These are phyloP conservation scores for Macrobrachium rosenbergii DNA, from an alignment of 1,140 invertebrate genomes.

Conservation along the genomic window DNA sequence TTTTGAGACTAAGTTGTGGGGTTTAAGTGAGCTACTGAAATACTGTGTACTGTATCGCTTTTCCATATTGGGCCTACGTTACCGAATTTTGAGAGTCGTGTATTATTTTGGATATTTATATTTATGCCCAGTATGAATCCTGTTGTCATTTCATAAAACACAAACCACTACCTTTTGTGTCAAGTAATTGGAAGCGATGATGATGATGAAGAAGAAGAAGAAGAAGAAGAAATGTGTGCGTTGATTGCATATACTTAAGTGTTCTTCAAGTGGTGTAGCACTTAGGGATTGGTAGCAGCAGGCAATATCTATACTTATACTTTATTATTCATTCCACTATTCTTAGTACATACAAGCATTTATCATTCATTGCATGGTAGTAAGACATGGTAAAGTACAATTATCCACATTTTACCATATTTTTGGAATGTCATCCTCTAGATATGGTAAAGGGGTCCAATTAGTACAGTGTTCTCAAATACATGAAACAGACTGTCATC, in stretches of 20 bases:
- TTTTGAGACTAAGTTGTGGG: too few relatives aligned
- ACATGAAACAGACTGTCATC: too few relatives aligned
- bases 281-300: conserved; percentile 9
- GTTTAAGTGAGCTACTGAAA: too few relatives aligned
- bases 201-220: too few relatives aligned
- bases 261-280: conserved; percentile 12
- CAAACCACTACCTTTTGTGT: too few relatives aligned
- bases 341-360: conserved; percentile 35
- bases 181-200: too few relatives aligned
- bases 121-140: too few relatives aligned
- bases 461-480: background rate
- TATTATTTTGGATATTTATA: too few relatives aligned
- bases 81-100: too few relatives aligned
- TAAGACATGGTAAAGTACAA: conserved; percentile 34
- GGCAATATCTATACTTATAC: background rate
- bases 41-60: too few relatives aligned
- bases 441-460: background rate
- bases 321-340: conserved; percentile 43
- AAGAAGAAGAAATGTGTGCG: background rate
- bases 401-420: background rate
- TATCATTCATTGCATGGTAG: conserved; percentile 43
- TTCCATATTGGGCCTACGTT: too few relatives aligned
- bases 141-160: too few relatives aligned
- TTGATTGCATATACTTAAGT: conserved; percentile 20
- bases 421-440: background rate